These are phyloP conservation scores for Brachypterus glaber DNA, from an alignment of 2,888 invertebrate species.

Conservation along the genomic window DNA sequence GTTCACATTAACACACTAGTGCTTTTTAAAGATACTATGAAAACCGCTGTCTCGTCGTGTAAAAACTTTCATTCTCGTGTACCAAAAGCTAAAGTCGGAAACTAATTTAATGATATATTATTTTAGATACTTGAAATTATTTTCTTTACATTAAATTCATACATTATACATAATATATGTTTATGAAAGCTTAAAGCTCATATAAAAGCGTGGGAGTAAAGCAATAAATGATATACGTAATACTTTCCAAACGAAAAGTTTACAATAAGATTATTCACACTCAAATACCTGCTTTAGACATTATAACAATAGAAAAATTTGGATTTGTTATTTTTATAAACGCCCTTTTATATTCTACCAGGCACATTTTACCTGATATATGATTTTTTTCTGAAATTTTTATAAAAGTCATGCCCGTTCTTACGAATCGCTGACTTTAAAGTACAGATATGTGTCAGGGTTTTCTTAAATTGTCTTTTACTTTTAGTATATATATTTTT, in stretches of 20 bases:
- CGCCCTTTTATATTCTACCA: slow-evolving; percentile 22
- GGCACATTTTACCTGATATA: slow-evolving; percentile 31
- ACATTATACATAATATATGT: too few relatives aligned
- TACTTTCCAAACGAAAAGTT: slow-evolving; percentile 30
- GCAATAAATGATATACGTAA: slow-evolving; percentile 26
- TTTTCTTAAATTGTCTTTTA: slow-evolving; percentile 7
- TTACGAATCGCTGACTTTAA: slow-evolving; percentile 18
- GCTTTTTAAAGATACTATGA: too few relatives aligned
- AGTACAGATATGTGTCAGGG: slow-evolving; percentile 21
- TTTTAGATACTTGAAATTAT: too few relatives aligned
- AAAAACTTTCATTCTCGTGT: too few relatives aligned
- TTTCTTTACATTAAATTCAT: too few relatives aligned
- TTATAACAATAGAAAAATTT: slow-evolving; percentile 31
- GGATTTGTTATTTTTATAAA: slow-evolving; percentile 28
- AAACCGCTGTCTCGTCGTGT: too few relatives aligned
- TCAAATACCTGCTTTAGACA: slow-evolving; percentile 33
- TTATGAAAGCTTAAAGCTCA: slow-evolving; percentile 9
- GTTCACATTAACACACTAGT: too few relatives aligned
- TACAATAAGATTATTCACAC: slow-evolving; percentile 34
- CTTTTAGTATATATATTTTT: too few relatives aligned
- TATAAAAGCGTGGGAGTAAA: slow-evolving; percentile 27
- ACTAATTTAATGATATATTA: too few relatives aligned
- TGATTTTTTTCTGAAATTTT: slow-evolving; percentile 32
- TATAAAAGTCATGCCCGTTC: slow-evolving; percentile 33
- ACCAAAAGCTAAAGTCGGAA: too few relatives aligned